Evolutionary conservation across 2,888 invertebrate genomes (phyloP), one percentile per base, ranked within the genome.

Genomic region (Cynaeus angustus): DNA sequence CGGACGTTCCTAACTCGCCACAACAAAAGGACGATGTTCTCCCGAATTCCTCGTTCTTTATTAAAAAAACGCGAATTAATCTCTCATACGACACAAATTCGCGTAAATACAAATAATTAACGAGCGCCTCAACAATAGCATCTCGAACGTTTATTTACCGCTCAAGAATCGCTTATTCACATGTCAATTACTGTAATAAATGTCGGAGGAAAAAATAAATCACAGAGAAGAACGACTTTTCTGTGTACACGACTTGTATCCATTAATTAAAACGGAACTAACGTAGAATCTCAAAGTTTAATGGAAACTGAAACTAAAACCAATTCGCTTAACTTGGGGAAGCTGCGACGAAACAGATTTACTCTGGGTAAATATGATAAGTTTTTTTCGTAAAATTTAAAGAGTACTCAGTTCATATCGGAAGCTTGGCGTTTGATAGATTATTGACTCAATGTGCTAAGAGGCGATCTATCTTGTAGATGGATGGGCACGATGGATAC

Each of bases 131-230:
- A 16, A 50, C 62, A 50, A 50, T 33, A 61, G 45, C 45, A 21
- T 3, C n/a, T n/a, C 30, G 9, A 7, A 37, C 7, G 28, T 62
- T 45, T 61, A 61, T 61, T 61, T 62, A 21, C 33, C 13, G 50
- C 50, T 16, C 41, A 50, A 50, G 28, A 48, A 62, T 62, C 50
- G 9, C 38, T 64, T 53, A 53, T 64, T 41, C 41, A 43, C 33
- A 53, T 53, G 64, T 64, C 64, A 64, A 64, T 64, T 53, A 64
- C 53, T 28, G 41, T 41, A 64, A 64, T 64, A 64, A 64, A 64
- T 64, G 64, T 64, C 64, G 21, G 28, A 12, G 10, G 8, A 41
- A 14, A 62, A 62, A 62, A 62, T 62, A 62, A 62, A 50, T 48
- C 48, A 48, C 14, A 2, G 13, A 13, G 12, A 56, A 33, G 16